phyloP scores from a whole-genome alignment of 1,140 invertebrate genomes.

The honey bee (Apis mellifera) region Amel_HAv3.1 CM009931.2:24579001-24579500 shows the following conservation, averaged over 20 bases:
- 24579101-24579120: constrained; percentile 36
- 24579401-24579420: too few species aligned
- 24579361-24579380: background rate
- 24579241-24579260: background rate
- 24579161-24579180: background rate
- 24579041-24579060: constrained; percentile 19
- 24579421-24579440: too few species aligned
- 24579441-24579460: too few species aligned
- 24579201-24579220: background rate
- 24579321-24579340: too few species aligned
- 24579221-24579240: background rate
- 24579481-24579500: background rate
- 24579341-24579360: too few species aligned
- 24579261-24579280: background rate
- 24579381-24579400: too few species aligned
- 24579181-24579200: background rate
- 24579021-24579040: background rate
- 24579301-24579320: too few species aligned
- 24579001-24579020: background rate
- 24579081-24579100: background rate
- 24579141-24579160: constrained; percentile 5
- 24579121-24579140: background rate
- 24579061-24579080: background rate
- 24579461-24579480: background rate
- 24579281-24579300: too few species aligned